Base-by-base conservation (phyloP, 2,888 invertebrate species). In the Sminthurides aquaticus region DNA sequence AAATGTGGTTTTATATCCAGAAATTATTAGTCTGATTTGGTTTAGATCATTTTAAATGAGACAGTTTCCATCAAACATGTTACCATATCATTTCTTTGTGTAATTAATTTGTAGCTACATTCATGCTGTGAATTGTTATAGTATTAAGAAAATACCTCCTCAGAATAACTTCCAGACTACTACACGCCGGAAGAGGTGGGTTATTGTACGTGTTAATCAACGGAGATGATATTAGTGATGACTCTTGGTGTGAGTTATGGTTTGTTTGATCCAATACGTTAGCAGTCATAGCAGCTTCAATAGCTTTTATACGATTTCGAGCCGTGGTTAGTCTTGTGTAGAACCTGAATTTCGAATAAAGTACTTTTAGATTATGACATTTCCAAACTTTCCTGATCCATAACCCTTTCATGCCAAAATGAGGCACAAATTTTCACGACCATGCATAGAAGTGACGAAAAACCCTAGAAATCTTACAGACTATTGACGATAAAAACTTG, bases 221-320 rank as follows among this genome's bases (percentile, higher is more conserved):
- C 28, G 60, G 22, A n/a, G 64, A 49, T 25, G 64, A 59, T 28
- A 20, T 20, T 54, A 55, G 55, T 24, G 63, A 25, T 34, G 64
- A 55, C 22, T 66, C 66, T 26, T 56, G 60, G 55, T 55, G 43
- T 60, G 68, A 43, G 43, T 58, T 68, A 59, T 65, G 27, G 54
- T 48, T 67, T 49, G 65, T 43, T 11, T 62, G 54, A 25, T 68
- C 68, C 63, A 61, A 57, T 22, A 59, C 43, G 57, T 68, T 68
- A 65, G 67, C 65, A 52, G 62, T 65, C 65, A 68, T 63, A 54
- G 67, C 65, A 24, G 60, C 69, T 55, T 68, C 70, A 48, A 67
- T 71, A 57, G 74, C 74, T 62, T 71, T 74, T 48, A 74, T 73
- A 34, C 74, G 71, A 60, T 73, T 71, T 58, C 74, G 74, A 60